Conservation (phyloP, 2,113 vertebrate species). For the Leptosomus discolor region DNA sequence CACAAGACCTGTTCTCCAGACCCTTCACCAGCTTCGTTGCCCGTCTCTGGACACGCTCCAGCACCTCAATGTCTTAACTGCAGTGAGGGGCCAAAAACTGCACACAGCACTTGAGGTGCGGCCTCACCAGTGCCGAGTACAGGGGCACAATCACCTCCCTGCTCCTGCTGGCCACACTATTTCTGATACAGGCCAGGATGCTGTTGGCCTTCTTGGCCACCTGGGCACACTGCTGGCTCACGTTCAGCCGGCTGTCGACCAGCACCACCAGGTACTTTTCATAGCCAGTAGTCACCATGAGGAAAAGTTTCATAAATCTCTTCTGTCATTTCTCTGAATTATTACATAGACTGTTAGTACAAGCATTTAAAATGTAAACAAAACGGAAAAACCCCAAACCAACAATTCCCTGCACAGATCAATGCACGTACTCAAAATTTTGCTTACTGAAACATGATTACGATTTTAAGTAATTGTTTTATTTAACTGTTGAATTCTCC, state of each 20-base stretch:
- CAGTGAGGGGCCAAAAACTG: no score
- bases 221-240: fast-evolving
- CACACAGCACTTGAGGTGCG: no score
- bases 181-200: not conserved
- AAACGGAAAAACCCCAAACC: not conserved
- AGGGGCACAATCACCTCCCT: not conserved
- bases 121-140: not conserved
- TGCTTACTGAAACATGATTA: not conserved
- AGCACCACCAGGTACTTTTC: no score
- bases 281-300: not conserved
- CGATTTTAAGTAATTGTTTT: not conserved
- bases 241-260: no score
- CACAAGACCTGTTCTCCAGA: no score
- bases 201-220: fast-evolving
- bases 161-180: no score
- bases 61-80: no score
- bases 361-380: not conserved
- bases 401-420: not conserved
- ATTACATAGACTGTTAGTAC: not conserved
- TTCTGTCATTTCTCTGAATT: not conserved
- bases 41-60: no score
- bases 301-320: not conserved
- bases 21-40: no score
- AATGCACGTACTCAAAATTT: not conserved
- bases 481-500: not conserved